Evolutionary conservation across 2,797 vertebrate species (phyloP), one percentile per base, ranked within the genome.

Genomic region (Phrynocephalus forsythii): DNA sequence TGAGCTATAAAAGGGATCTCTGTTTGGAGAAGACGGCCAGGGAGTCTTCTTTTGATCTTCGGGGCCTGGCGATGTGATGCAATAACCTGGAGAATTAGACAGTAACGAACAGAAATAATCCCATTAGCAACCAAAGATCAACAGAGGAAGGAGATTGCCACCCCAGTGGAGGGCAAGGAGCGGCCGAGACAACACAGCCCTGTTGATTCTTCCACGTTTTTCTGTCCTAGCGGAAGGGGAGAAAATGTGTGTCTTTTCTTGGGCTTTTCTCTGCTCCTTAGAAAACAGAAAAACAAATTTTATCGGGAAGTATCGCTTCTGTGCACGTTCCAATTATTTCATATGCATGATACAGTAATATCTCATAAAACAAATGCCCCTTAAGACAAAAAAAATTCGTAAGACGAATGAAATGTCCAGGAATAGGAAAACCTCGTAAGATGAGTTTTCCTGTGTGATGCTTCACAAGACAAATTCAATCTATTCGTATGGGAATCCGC

Each of bases 51-150:
- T 95, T 94, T 94, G 92, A 94, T 94, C 91, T 91, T 56, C 80
- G 50, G 87, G 20, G 26, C 92, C 72, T 52, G 0, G 88, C 84
- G 68, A 90, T 24, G 92, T 83, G 91, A 93, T 91, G 91, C 69
- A 93, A 91, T 93, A 71, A 94, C 93, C 93, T 93, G 92, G 87
- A 77, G 91, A n/a, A 87, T 82, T 81, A n/a, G 1, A 52, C 88
- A 10, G 88, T 44, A 85, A 68, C 1, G 0, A 85, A 88, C 48
- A 81, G 77, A 87, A 90, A 88, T 87, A 68, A 88, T 85, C 79
- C 30, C 81, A 75, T 88, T 82, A 79, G 89, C 82, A 85, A 84
- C 22, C 18, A 48, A 75, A 85, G 91, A 82, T 68, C 79, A 73
- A 69, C 0, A 4, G 33, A 71, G 1, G 78, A 26, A 4, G 26